Evolutionary conservation across 2,888 invertebrate genomes (phyloP).

Genomic region (Drosophila picticornis): DNA sequence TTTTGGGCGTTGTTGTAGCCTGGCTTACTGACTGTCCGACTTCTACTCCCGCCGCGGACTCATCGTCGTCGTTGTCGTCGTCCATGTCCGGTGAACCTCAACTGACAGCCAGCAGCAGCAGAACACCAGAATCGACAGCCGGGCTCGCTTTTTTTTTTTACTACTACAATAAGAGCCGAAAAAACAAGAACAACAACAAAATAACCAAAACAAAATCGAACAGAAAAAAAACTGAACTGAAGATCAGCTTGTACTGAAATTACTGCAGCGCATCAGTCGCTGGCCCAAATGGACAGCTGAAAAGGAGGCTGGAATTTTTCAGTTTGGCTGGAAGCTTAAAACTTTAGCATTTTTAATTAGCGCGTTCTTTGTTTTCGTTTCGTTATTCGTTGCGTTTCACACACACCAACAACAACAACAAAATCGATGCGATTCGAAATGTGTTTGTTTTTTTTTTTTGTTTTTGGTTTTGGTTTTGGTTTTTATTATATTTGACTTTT

Average conservation of each 20-base stretch:
- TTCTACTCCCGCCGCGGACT: slow-evolving; percentile 46
- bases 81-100: slow-evolving; percentile 52
- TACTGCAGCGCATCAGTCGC: slow-evolving; percentile 55
- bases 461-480: neutral
- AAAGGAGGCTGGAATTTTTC: slow-evolving; percentile 76
- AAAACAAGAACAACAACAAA: slow-evolving; percentile 31
- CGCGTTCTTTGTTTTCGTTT: slow-evolving; percentile 85
- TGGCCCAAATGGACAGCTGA: slow-evolving; percentile 75
- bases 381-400: slow-evolving; percentile 80
- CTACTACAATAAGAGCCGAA: slow-evolving; percentile 68
- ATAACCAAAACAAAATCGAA: slow-evolving; percentile 38
- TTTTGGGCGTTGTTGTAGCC: slow-evolving; percentile 48
- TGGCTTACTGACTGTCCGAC: slow-evolving; percentile 14
- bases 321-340: slow-evolving; percentile 70
- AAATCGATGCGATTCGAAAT: slow-evolving; percentile 56
- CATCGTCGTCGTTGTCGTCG: slow-evolving; percentile 24
- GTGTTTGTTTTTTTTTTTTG: slow-evolving; percentile 1
- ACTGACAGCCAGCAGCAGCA: slow-evolving; percentile 64
- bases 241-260: slow-evolving; percentile 68
- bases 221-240: slow-evolving; percentile 40
- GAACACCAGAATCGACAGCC: slow-evolving; percentile 76
- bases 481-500: slow-evolving; percentile 9
- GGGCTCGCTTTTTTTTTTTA: slow-evolving; percentile 60
- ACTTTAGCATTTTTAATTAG: slow-evolving; percentile 85
- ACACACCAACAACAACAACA: slow-evolving; percentile 19